Conservation (phyloP, 2,113 vertebrate species). For the Psilopogon haemacephalus region DNA sequence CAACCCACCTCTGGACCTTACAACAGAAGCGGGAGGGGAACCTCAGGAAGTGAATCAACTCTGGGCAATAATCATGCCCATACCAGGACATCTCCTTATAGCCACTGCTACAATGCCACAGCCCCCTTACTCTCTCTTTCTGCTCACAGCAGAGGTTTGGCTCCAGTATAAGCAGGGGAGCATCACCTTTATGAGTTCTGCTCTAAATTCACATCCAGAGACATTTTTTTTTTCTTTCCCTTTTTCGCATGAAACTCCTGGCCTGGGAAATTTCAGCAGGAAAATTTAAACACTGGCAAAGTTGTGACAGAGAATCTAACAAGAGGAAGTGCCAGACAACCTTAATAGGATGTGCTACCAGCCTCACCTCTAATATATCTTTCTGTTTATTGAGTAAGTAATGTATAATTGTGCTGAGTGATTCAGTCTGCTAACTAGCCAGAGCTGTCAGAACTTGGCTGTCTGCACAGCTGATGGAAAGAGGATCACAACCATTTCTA, state of each 20-base stretch:
- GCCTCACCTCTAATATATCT: neutral
- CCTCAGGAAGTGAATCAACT: too few relatives aligned
- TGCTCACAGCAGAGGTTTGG: neutral
- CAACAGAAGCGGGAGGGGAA: too few relatives aligned
- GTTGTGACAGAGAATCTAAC: neutral
- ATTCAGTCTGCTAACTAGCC: slow-evolving; percentile 14
- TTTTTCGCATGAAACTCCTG: neutral
- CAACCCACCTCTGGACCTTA: too few relatives aligned
- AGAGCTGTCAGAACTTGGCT: slow-evolving; percentile 49
- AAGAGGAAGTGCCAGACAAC: neutral
- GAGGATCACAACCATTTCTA: slow-evolving; percentile 26
- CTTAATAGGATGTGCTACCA: neutral
- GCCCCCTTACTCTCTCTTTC: too few relatives aligned
- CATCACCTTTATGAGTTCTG: neutral
- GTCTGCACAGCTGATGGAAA: neutral
- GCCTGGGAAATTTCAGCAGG: neutral
- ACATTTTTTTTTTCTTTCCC: too few relatives aligned
- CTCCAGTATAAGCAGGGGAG: neutral
- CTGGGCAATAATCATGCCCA: too few relatives aligned
- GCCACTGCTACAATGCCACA: fast-evolving
- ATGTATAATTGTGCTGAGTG: neutral
- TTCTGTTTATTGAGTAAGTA: neutral
- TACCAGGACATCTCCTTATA: too few relatives aligned
- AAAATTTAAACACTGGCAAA: neutral
- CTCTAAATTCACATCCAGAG: neutral